Percentiles rank a stretch among this genome's conserved stretches.
Evolutionary conservation across 2,113 vertebrate genomes (phyloP).

Genomic region (Tupaia chinensis): DNA sequence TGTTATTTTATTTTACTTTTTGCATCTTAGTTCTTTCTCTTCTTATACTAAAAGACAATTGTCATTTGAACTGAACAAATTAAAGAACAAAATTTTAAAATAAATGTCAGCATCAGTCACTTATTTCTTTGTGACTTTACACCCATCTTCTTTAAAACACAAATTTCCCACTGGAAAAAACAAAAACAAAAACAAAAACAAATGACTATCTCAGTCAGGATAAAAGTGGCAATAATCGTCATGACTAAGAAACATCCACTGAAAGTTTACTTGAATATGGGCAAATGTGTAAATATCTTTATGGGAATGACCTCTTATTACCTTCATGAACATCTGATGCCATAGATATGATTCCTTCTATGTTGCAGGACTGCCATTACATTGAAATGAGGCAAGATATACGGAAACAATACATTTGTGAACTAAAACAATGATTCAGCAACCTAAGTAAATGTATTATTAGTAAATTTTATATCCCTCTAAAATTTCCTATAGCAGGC

Average conservation of each 20-base stretch:
- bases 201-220: background rate
- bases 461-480: background rate
- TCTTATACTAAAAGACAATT: background rate
- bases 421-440: background rate
- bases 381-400: background rate
- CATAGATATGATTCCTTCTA: background rate
- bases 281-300: background rate
- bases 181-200: background rate
- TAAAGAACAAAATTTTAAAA: background rate
- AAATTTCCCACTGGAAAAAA: background rate
- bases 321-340: background rate
- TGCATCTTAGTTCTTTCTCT: background rate
- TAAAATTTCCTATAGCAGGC: background rate
- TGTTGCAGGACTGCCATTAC: background rate
- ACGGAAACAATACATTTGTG: background rate
- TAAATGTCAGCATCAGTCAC: background rate
- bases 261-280: background rate
- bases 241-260: background rate
- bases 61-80: background rate
- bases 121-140: background rate
- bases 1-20: background rate
- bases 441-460: background rate
- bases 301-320: background rate
- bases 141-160: background rate
- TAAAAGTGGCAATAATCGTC: background rate